Evolutionary conservation across 2,797 vertebrate genomes (phyloP), one percentile per base, ranked within the genome.

Genomic region (Cynopterus sphinx): DNA sequence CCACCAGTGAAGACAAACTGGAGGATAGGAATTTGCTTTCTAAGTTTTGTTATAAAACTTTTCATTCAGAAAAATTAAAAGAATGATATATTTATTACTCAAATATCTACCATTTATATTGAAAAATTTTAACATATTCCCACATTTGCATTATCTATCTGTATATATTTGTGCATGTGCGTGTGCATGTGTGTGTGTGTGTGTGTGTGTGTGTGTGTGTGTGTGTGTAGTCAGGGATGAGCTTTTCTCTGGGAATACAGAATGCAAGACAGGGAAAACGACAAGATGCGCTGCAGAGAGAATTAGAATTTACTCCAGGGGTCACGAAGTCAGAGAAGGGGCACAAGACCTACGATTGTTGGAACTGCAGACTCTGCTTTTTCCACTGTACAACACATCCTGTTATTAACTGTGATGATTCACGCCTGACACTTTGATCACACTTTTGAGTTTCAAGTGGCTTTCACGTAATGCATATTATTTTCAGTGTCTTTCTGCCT

Each of bases 1-100:
- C 46, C 57, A 31, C 61, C 68, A 33, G 0, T 15, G 12, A 65
- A 51, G 21, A 53, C 11, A 0, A 11, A 31, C n/a, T 31, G 49
- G 28, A 61, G n/a, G 63, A 33, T 13, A 31, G 39, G 15, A 81
- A 71, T 78, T 82, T 86, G 31, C 75, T 57, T 81, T 31, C 53
- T n/a, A 79, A 89, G 11, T 41, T 81, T 84, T 77, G 65, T 39
- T 73, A 36, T n/a, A 7, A 91, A 55, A 55, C 43, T 26, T 68
- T 86, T 55, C 33, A 70, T 55, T 79, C 39, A 78, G 15, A 81
- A 63, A 82, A 82, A 74, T 43, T 43, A n/a, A 68, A 83, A 93
- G 22, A 28, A 73, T 13, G 28, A 13, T 81, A 9, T n/a, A 46
- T 26, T 63, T 19, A 26, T 71, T 59, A 55, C 36, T 19, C 19